These are phyloP conservation scores for Tetragonula carbonaria DNA, from an alignment of 2,888 invertebrate genomes.

Conservation along the genomic window DNA sequence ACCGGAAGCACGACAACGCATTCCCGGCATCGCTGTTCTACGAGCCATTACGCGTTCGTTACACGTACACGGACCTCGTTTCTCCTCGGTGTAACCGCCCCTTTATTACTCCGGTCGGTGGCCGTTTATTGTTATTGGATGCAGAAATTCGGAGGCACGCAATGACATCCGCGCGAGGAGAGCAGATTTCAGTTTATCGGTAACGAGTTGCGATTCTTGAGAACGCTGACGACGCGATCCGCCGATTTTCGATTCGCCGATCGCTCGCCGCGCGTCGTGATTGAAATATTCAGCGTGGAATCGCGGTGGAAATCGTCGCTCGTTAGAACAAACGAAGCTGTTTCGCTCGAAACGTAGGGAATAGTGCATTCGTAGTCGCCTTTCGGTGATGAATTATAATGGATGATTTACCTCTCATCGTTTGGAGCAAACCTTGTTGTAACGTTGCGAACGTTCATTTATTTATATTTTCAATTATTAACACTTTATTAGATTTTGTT, in stretches of 20 bases:
- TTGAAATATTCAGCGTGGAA: constrained; percentile 29
- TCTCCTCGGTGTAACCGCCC: constrained; percentile 30
- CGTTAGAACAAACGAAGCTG: neutral
- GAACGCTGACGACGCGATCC: neutral
- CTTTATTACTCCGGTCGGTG: constrained; percentile 52
- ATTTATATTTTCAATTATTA: too few species aligned
- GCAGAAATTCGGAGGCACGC: constrained; percentile 50
- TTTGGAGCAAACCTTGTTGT: too few species aligned
- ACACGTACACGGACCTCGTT: constrained; percentile 42
- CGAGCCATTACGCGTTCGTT: constrained; percentile 58
- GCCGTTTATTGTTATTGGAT: constrained; percentile 61
- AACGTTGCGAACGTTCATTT: too few species aligned
- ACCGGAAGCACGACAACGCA: constrained; percentile 45
- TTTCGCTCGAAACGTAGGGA: neutral
- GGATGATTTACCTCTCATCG: neutral
- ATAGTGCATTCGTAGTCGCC: neutral
- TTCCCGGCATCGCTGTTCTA: constrained; percentile 16
- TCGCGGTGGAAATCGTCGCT: neutral
- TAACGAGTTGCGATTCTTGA: constrained; percentile 16
- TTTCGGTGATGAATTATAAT: neutral
- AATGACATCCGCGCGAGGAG: constrained; percentile 7
- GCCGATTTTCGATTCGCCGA: neutral
- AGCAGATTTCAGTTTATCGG: constrained; percentile 48
- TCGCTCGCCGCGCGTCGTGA: neutral
- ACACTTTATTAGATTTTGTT: too few species aligned